These are phyloP conservation scores for Pygoscelis antarcticus DNA, from an alignment of 2,113 vertebrate genomes.

Conservation along the genomic window DNA sequence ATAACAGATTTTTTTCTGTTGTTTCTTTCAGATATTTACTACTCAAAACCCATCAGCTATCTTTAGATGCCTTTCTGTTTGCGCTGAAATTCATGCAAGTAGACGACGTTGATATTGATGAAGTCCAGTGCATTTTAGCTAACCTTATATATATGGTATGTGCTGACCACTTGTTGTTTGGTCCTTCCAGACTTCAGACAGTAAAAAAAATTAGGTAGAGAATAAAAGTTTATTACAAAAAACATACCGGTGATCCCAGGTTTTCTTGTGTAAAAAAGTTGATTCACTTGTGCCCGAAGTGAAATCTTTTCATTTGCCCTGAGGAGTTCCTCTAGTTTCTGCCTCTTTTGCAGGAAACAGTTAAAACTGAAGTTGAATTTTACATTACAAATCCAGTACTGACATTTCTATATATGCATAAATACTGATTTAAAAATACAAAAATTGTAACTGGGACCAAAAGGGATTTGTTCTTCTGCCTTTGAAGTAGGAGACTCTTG, in stretches of 20 bases:
- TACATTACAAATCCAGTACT: not conserved
- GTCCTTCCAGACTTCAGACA: not conserved
- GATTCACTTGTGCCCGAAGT: not conserved
- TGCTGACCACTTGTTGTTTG: not conserved
- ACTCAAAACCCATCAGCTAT: constrained; percentile 91
- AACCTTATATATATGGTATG: constrained; percentile 96
- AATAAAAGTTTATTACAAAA: not conserved
- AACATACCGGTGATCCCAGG: not conserved
- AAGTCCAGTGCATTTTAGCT: constrained; percentile 94
- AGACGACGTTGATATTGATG: constrained; percentile 92
- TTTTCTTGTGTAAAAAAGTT: not conserved
- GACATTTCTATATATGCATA: not conserved
- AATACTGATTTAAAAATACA: not conserved
- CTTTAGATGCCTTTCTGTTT: constrained; percentile 91
- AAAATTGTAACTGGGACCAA: not conserved
- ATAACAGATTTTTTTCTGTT: not conserved
- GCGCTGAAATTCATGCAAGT: constrained; percentile 92
- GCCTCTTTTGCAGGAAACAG: not conserved
- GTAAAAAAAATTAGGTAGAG: not conserved
- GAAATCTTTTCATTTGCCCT: not conserved
- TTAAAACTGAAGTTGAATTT: not conserved
- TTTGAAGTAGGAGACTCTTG: not conserved
- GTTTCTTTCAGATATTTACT: constrained; percentile 83
- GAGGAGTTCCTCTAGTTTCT: not conserved
- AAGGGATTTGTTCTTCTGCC: not conserved